Percentiles rank a stretch among this genome's conserved stretches.
phyloP scores from a whole-genome alignment of 2,113 vertebrate species.

The Caretta caretta region DNA sequence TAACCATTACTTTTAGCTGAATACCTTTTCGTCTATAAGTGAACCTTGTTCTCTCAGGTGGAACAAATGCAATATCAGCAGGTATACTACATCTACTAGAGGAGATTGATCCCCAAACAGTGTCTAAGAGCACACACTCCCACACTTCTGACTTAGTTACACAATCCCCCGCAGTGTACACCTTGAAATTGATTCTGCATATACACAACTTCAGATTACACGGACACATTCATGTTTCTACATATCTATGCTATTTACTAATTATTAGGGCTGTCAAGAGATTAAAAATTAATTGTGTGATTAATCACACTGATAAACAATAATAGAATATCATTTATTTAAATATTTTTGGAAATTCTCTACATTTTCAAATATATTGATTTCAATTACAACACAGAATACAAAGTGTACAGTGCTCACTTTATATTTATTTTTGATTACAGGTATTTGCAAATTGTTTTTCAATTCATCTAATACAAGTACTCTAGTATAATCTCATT shows the following conservation, averaged over 20 bases:
- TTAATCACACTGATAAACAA: too few relatives aligned
- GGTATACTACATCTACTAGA: not conserved
- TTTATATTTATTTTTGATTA: too few relatives aligned
- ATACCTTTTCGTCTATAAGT: not conserved
- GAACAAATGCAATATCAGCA: not conserved
- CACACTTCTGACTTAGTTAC: not conserved
- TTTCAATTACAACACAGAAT: too few relatives aligned
- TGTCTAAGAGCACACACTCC: not conserved
- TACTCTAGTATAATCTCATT: too few relatives aligned
- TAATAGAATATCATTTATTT: too few relatives aligned
- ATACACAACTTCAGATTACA: not conserved
- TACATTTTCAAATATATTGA: too few relatives aligned
- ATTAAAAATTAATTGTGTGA: too few relatives aligned
- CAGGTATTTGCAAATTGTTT: too few relatives aligned
- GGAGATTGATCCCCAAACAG: not conserved
- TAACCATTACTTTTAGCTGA: not conserved
- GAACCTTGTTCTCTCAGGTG: not conserved
- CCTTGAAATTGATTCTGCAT: not conserved
- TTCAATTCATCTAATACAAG: too few relatives aligned
- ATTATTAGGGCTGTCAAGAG: not conserved
- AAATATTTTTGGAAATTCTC: too few relatives aligned
- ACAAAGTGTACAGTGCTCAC: too few relatives aligned
- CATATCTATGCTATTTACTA: not conserved
- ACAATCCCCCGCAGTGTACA: not conserved
- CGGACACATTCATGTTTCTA: not conserved